A percentile compares a stretch with the other conserved stretches of the same genome.
Evolutionary conservation across 2,888 invertebrate genomes (phyloP).

Genomic region (Auanema sp.): DNA sequence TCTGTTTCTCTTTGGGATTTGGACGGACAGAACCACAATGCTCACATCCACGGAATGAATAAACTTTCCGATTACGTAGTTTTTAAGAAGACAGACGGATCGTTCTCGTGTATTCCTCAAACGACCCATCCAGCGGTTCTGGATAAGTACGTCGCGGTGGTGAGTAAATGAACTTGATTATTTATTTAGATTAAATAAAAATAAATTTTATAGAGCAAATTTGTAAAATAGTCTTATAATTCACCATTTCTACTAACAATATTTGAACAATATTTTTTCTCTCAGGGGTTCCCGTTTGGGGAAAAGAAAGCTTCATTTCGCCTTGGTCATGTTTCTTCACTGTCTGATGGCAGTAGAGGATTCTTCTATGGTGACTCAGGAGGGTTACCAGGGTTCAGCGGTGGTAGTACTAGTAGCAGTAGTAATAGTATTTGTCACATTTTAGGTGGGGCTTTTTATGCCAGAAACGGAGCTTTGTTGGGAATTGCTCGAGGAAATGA

Average conservation of each 20-base stretch:
- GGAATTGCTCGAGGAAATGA: slow-evolving; percentile 28
- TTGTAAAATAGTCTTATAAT: slow-evolving; percentile 23
- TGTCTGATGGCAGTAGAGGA: slow-evolving; percentile 23
- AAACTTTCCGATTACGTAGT: slow-evolving; percentile 27
- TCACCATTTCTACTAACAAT: slow-evolving; percentile 22
- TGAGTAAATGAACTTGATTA: no score
- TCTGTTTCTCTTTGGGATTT: no score
- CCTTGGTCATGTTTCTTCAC: slow-evolving; percentile 24
- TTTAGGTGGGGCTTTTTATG: slow-evolving; percentile 27
- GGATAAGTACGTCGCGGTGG: no score
- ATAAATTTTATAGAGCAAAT: slow-evolving; percentile 22
- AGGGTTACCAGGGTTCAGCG: background rate
- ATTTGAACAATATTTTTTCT: no score
- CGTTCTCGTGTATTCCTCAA: slow-evolving; percentile 13
- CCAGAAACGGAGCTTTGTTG: slow-evolving; percentile 21
- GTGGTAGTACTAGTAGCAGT: slow-evolving; percentile 22
- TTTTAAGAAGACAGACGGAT: slow-evolving; percentile 30
- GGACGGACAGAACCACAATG: slow-evolving; percentile 25
- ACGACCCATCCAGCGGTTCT: no score
- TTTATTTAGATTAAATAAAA: background rate
- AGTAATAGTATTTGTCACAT: slow-evolving; percentile 21
- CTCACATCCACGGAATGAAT: slow-evolving; percentile 29
- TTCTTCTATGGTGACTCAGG: slow-evolving; percentile 20
- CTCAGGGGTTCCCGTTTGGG: slow-evolving; percentile 30
- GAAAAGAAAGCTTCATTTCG: slow-evolving; percentile 26